Conservation (phyloP, 2,888 invertebrate genomes). For the Xanthia togata region DNA sequence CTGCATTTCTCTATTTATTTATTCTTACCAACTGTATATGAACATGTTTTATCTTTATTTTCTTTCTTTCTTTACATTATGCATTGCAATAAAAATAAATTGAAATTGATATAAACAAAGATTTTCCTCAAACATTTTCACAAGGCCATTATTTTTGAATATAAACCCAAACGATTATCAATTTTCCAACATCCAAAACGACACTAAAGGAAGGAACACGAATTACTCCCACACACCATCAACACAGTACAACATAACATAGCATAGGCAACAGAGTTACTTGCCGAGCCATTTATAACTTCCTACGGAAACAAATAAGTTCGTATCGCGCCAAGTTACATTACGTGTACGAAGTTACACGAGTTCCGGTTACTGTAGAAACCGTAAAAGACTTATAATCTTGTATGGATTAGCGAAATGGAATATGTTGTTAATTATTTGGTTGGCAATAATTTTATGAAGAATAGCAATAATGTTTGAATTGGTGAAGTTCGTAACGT, state of each 20-base stretch:
- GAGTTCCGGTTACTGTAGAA: constrained; percentile 8
- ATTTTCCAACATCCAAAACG: neutral
- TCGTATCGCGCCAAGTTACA: constrained; percentile 32
- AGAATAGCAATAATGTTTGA: no score
- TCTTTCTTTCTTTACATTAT: no score
- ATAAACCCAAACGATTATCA: neutral
- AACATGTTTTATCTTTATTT: no score
- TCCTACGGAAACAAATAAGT: constrained; percentile 44
- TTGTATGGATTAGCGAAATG: constrained; percentile 24
- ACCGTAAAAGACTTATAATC: neutral
- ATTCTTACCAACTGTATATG: no score
- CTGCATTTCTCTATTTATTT: neutral
- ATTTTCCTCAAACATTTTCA: neutral
- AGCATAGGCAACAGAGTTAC: constrained; percentile 4
- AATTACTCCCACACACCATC: constrained; percentile 19
- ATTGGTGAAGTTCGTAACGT: neutral
- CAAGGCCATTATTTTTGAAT: neutral
- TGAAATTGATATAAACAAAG: neutral
- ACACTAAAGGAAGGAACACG: neutral
- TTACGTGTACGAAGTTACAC: constrained; percentile 18
- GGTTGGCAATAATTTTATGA: neutral
- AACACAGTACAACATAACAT: constrained; percentile 10
- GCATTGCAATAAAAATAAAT: no score
- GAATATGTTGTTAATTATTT: constrained; percentile 16
- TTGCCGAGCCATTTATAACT: constrained; percentile 25